Conservation (phyloP, 2,113 vertebrate genomes). For the Numenius arquata region DNA sequence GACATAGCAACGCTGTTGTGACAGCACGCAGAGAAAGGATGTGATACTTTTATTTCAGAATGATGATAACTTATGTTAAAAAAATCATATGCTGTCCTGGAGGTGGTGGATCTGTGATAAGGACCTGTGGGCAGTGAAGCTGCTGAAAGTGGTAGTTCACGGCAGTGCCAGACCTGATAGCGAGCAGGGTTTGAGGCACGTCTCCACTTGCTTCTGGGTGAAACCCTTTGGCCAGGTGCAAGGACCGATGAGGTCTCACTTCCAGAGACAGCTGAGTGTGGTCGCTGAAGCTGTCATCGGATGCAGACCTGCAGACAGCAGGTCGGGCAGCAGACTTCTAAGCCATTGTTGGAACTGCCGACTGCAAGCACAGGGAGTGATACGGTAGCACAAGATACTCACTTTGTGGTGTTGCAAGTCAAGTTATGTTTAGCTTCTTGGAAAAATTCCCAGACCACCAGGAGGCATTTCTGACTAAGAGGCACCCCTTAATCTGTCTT, state of each 20-base stretch:
- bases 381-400: background rate
- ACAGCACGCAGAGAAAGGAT: background rate
- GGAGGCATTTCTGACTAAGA: conserved; percentile 18
- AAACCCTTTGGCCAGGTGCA: background rate
- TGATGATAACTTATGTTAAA: background rate
- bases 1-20: background rate
- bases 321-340: background rate
- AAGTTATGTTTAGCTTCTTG: conserved; percentile 8
- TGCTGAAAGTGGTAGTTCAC: background rate
- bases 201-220: background rate
- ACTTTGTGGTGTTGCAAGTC: background rate
- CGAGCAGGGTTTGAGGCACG: background rate
- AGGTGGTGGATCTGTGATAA: background rate
- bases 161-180: background rate
- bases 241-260: background rate
- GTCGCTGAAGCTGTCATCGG: background rate
- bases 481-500: conserved; percentile 44
- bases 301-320: background rate
- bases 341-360: background rate
- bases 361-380: background rate
- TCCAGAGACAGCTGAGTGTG: background rate
- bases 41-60: background rate
- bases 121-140: background rate
- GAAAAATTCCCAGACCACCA: conserved; percentile 38
- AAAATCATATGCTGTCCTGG: accelerated